Percentiles rank a stretch among this genome's conserved stretches.
These are phyloP conservation scores for Ispidina lecontei DNA, from an alignment of 2,797 vertebrate species.

Conservation along the genomic window DNA sequence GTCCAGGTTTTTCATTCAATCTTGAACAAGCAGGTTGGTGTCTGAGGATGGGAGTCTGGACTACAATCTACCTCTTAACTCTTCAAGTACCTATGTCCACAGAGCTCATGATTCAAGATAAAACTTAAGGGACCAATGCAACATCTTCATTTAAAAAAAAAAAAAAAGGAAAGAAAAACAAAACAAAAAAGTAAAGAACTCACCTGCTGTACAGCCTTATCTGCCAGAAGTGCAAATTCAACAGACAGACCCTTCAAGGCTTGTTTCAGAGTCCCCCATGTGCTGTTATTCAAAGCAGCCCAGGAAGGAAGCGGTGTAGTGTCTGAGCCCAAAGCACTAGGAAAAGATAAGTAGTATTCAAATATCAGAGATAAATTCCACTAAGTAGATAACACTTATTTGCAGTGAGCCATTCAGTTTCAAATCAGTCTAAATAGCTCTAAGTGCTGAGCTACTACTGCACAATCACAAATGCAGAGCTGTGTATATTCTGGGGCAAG, in stretches of 20 bases:
- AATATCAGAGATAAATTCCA: neutral
- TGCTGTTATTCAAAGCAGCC: conserved; percentile 85
- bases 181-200: neutral
- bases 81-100: neutral
- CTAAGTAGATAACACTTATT: neutral
- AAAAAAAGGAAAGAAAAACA: accelerated
- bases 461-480: neutral
- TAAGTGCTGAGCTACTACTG: neutral
- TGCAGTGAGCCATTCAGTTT: neutral
- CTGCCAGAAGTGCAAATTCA: conserved; percentile 91
- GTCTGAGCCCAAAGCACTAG: conserved; percentile 90
- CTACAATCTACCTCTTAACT: neutral
- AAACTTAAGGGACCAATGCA: neutral
- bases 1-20: neutral
- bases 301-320: conserved; percentile 87
- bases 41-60: neutral
- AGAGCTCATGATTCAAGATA: neutral
- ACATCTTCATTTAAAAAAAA: neutral
- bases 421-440: neutral
- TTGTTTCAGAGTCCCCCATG: conserved; percentile 89
- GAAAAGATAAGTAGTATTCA: neutral
- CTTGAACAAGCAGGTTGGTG: neutral
- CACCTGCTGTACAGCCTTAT: conserved; percentile 96
- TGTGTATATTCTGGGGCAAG: neutral
- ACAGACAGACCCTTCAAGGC: conserved; percentile 93